A percentile compares a stretch with the other conserved stretches of the same genome.
Conservation (phyloP, 2,113 vertebrate genomes). For the Poeciliopsis turrubarensis region DNA sequence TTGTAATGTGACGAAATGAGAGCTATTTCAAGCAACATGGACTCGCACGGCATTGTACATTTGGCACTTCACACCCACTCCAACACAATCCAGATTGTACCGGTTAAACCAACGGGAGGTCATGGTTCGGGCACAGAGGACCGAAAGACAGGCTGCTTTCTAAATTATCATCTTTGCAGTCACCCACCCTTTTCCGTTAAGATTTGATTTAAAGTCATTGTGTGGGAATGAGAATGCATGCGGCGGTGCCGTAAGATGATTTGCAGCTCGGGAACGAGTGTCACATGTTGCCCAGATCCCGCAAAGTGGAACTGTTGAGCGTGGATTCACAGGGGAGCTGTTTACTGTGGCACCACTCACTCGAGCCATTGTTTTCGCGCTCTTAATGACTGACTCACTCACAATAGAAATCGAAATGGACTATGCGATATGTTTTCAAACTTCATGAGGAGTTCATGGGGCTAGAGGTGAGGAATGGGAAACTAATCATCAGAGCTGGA, state of each 20-base stretch:
- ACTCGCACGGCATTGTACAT: not conserved
- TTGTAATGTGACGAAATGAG: no score
- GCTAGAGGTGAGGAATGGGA: slow-evolving; percentile 38
- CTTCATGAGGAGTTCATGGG: slow-evolving; percentile 50
- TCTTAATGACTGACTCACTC: slow-evolving; percentile 75
- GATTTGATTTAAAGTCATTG: slow-evolving; percentile 64
- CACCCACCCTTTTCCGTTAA: slow-evolving; percentile 40
- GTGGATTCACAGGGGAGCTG: slow-evolving; percentile 76
- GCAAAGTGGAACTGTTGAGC: slow-evolving; percentile 67
- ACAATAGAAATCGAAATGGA: slow-evolving; percentile 74
- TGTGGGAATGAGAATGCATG: slow-evolving; percentile 60
- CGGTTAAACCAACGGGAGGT: slow-evolving; percentile 45
- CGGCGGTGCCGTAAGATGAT: slow-evolving; percentile 71
- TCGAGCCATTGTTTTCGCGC: slow-evolving; percentile 74
- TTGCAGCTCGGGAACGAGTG: slow-evolving; percentile 48
- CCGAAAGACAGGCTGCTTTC: slow-evolving; percentile 49
- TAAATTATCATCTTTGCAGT: slow-evolving; percentile 51
- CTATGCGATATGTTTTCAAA: slow-evolving; percentile 56
- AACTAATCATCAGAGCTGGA: slow-evolving; percentile 3
- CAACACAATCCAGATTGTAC: slow-evolving; percentile 49
- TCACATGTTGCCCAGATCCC: slow-evolving; percentile 41
- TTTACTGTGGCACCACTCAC: slow-evolving; percentile 73
- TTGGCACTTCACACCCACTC: slow-evolving; percentile 28
- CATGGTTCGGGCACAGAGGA: slow-evolving; percentile 48
- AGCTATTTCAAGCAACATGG: no score